Base-by-base conservation (phyloP, 2,113 vertebrate species). In the Dipodomys ordii region DNA sequence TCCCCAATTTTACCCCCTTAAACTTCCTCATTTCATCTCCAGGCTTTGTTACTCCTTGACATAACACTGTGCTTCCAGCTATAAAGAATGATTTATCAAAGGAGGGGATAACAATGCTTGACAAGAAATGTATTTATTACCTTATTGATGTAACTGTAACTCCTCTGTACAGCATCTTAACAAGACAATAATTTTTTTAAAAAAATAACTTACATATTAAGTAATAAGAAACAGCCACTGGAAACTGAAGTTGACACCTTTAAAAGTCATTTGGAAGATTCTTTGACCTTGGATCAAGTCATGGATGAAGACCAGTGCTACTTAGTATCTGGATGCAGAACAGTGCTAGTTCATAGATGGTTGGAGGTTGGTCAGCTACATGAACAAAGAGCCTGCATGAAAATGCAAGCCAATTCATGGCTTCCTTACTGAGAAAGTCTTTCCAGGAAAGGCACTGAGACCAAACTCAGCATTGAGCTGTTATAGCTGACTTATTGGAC, bases 361-460 rank as follows among this genome's bases (percentile, higher is more conserved):
- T 44, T 23, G 44, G 49, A 86, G 53, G 68, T 22, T 7, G 0
- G 25, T 19, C 4, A 22, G 30, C 13, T 32, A 19, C 3, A 13
- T 46, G 44, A 53, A 60, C 44, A 4, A 6, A 57, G 18, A 73
- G 49, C 27, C 62, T 64, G 23, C 1, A 2, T 65, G 46, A 83
- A 60, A 81, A 77, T n/a, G 20, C 22, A 39, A 60, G 18, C 57
- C 46, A 69, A 28, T n/a, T 32, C 6, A 25, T 1, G 6, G 12
- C 28, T 92, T 84, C 44, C 25, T 84, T 71, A 80, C 1, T 39
- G 49, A 81, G 57, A 81, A 92, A 68, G 19, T 88, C 71, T 83
- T 28, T 18, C 27, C 10, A 73, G 25, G 35, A 20, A n/a, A 95
- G 74, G 28, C 22, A 44, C 6, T 32, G 6, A 13, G 57, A 25